phyloP scores from a whole-genome alignment of 1,140 invertebrate genomes.

The Drosophila arizonae region DNA sequence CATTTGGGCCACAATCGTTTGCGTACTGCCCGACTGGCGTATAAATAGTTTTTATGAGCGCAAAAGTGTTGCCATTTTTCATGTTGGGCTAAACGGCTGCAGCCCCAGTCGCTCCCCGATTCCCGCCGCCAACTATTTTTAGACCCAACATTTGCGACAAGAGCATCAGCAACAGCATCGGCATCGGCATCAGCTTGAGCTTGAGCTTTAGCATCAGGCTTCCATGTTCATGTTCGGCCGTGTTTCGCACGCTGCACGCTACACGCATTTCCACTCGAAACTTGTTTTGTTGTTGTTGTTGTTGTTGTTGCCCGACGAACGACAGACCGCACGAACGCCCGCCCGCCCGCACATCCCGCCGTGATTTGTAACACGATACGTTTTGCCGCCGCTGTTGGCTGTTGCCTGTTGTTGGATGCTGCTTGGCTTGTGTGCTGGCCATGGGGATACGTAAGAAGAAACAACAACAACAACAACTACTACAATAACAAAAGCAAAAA shows the following conservation, averaged over 20 bases:
- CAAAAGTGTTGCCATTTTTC: slow-evolving; percentile 81
- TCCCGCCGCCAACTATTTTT: slow-evolving; percentile 64
- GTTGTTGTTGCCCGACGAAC: slow-evolving; percentile 11
- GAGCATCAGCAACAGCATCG: slow-evolving; percentile 49
- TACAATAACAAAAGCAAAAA: neutral
- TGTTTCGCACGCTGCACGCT: slow-evolving; percentile 80
- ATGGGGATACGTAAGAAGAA: slow-evolving; percentile 16
- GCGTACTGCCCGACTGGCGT: slow-evolving; percentile 27
- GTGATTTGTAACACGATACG: slow-evolving; percentile 81
- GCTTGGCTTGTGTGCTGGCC: slow-evolving; percentile 13
- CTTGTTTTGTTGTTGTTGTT: slow-evolving; percentile 64
- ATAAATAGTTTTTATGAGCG: slow-evolving; percentile 80
- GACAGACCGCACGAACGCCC: slow-evolving; percentile 12
- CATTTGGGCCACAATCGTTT: slow-evolving; percentile 16
- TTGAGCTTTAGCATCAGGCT: slow-evolving; percentile 43
- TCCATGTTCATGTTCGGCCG: slow-evolving; percentile 76
- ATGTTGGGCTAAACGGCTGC: slow-evolving; percentile 51
- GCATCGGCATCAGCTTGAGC: slow-evolving; percentile 45
- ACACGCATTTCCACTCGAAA: slow-evolving; percentile 81
- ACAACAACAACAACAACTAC: neutral
- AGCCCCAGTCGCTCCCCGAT: neutral
- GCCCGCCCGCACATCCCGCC: slow-evolving; percentile 49
- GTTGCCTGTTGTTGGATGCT: slow-evolving; percentile 24
- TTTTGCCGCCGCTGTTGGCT: slow-evolving; percentile 63
- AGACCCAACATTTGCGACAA: slow-evolving; percentile 48